Evolutionary conservation across 2,113 vertebrate species (phyloP), one percentile per base, ranked within the genome.

Genomic region (Cyprinodon variegatus): DNA sequence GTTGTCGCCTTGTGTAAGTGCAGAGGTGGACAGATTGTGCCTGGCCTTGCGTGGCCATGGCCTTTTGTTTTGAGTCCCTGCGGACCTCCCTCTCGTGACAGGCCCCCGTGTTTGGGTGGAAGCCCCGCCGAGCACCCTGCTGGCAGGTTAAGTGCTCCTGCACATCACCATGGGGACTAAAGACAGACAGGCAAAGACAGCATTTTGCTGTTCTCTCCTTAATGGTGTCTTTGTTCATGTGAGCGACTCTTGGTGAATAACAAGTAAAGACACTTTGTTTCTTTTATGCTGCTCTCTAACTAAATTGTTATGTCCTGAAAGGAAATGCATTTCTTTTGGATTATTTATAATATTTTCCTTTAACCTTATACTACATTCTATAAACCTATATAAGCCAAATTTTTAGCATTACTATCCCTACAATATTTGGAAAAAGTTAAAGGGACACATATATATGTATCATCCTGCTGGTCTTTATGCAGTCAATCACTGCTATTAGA

Each of bases 71-170:
- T 37, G 14, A 10, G 84, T 91, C 90, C 89, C 88, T 0, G 46
- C 4, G 81, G 94, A 89, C 86, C 77, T 66, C 81, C 83, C 71
- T 92, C 83, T 90, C 90, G 90, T 93, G 94, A 92, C 91, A 88
- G 91, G 81, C 81, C 77, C 20, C 61, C 61, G 90, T 90, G 89
- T 88, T 90, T 72, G 88, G 91, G 89, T 90, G 87, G 88, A 85
- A 77, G 62, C 83, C 89, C 89, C 14, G 83, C 79, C 5, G 82
- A 65, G 87, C 74, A 8, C 76, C 90, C 88, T 74, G 87, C 90
- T 87, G 89, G 72, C 83, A 83, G 92, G 93, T 93, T 93, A 94
- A 94, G 92, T 92, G 91, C 89, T 92, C 84, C 72, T 74, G 87
- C 87, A 81, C 87, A 78, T 92, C 82, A 76, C 88, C 80, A 72